phyloP scores from a whole-genome alignment of 2,888 invertebrate species.

The Drosophila algonquin region DNA sequence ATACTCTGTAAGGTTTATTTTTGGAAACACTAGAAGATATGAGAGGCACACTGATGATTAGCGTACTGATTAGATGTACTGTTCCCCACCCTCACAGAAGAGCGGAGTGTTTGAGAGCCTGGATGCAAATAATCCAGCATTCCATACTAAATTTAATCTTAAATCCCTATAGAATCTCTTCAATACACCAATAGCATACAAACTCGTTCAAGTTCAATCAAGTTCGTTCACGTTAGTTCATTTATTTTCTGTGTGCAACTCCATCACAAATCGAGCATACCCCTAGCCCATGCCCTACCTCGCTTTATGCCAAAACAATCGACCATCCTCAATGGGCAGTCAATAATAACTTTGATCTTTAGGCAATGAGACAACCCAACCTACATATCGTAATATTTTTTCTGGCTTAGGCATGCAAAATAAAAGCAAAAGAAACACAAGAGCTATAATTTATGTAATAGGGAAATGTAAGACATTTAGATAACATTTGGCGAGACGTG shows the following conservation, averaged over 20 bases:
- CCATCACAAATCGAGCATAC: neutral
- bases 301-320: conserved; percentile 20
- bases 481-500: conserved; percentile 62
- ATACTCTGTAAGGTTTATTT: conserved; percentile 26
- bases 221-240: neutral
- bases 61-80: too few relatives aligned
- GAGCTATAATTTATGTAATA: conserved; percentile 58
- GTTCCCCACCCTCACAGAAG: too few relatives aligned
- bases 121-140: too few relatives aligned
- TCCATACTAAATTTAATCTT: too few relatives aligned
- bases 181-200: neutral
- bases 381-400: conserved; percentile 21
- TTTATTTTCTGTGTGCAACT: neutral
- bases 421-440: conserved; percentile 2
- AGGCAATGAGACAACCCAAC: conserved; percentile 17
- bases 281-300: neutral
- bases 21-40: too few relatives aligned
- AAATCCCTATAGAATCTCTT: too few relatives aligned
- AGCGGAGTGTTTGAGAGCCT: too few relatives aligned
- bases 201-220: neutral
- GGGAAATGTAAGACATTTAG: conserved; percentile 74
- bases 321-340: conserved; percentile 28
- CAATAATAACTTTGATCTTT: conserved; percentile 49
- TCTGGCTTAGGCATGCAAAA: conserved; percentile 24
- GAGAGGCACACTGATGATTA: too few relatives aligned